These are phyloP conservation scores for Petromus typicus DNA, from an alignment of 2,113 vertebrate species.

Conservation along the genomic window DNA sequence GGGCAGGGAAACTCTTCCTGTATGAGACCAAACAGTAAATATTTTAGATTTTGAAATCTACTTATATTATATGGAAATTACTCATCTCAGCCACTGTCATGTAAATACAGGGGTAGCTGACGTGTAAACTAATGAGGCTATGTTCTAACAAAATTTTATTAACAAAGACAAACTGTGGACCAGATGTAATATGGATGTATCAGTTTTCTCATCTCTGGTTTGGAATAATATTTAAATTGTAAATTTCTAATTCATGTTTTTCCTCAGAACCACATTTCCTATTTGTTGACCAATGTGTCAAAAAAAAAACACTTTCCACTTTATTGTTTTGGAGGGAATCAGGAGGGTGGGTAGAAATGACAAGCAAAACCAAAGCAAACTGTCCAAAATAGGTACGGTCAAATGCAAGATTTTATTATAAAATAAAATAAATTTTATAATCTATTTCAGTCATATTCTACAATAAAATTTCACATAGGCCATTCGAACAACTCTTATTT, in stretches of 20 bases:
- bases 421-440: background rate
- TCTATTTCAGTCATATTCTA: background rate
- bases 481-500: background rate
- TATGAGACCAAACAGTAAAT: background rate
- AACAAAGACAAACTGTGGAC: background rate
- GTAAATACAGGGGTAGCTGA: background rate
- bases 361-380: conserved; percentile 31
- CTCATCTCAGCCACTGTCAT: background rate
- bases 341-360: background rate
- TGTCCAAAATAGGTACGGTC: background rate
- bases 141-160: conserved; percentile 29
- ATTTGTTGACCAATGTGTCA: background rate
- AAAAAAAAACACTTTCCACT: background rate
- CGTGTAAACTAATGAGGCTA: background rate
- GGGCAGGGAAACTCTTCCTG: background rate
- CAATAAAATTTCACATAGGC: background rate
- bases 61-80: background rate
- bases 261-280: background rate
- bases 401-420: background rate
- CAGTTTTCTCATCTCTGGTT: background rate
- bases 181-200: background rate
- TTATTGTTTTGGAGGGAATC: background rate
- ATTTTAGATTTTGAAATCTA: background rate
- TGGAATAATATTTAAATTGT: background rate
- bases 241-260: background rate